Percentiles rank a stretch among this genome's conserved stretches.
phyloP scores from a whole-genome alignment of 1,140 invertebrate species.

The Euura saliciscinereae region DNA sequence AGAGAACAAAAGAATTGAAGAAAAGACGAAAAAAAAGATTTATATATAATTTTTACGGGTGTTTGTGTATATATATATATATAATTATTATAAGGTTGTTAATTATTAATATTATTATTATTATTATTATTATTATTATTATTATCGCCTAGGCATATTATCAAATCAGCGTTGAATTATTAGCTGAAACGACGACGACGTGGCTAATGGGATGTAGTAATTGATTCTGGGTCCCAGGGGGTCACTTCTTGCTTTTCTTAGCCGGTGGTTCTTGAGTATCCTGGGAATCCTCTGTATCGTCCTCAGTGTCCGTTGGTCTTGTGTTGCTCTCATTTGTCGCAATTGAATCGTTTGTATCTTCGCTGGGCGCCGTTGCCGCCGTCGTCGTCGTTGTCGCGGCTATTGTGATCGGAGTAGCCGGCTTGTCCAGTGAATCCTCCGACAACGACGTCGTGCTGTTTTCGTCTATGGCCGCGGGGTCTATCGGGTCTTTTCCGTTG shows the following conservation, averaged over 20 bases:
- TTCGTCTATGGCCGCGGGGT: constrained; percentile 55
- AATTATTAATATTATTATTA: background rate
- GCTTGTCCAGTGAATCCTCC: constrained; percentile 72
- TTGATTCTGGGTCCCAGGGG: constrained; percentile 32
- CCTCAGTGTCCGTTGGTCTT: constrained; percentile 56
- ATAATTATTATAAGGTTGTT: background rate
- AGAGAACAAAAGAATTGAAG: too few species aligned
- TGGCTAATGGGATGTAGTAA: constrained; percentile 24
- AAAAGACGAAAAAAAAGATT: too few species aligned
- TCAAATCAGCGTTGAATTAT: constrained; percentile 46
- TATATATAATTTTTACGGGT: background rate
- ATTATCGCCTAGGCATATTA: constrained; percentile 45
- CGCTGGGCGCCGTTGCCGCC: constrained; percentile 45
- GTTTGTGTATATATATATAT: background rate
- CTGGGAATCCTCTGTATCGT: constrained; percentile 52
- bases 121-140: constrained; percentile 17
- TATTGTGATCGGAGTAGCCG: constrained; percentile 54
- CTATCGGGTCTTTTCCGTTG: constrained; percentile 47
- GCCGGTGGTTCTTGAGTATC: constrained; percentile 52
- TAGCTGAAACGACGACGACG: constrained; percentile 45
- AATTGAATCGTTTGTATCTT: constrained; percentile 54
- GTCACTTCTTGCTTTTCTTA: constrained; percentile 61
- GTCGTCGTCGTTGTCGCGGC: constrained; percentile 50
- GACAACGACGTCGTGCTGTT: constrained; percentile 72
- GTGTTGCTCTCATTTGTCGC: constrained; percentile 53